Base-by-base conservation (phyloP, 2,797 vertebrate species). In the Characodon lateralis region DNA sequence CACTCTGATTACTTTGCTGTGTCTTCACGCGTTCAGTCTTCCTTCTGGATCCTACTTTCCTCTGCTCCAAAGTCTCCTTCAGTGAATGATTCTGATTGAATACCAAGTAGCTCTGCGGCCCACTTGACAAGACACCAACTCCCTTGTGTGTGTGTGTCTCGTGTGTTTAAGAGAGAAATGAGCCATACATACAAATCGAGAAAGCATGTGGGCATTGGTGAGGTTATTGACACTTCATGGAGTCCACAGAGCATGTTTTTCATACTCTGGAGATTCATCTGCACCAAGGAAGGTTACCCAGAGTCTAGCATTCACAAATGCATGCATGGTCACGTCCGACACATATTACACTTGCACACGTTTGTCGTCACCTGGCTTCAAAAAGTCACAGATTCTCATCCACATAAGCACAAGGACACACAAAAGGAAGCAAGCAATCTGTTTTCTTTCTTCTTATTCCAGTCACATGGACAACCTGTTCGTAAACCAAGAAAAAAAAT, bases 41-140 rank as follows among this genome's bases (percentile, higher is more conserved):
- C 75, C 80, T 76, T 76, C 78, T 74, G 82, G 86, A 81, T 89
- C 76, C 28, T 82, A 84, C 84, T 87, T 77, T 83, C 85, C 73
- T 78, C 78, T 77, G 71, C 83, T 85, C 73, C 72, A 78, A 65
- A 71, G 77, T 78, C 85, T 91, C 85, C 79, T 83, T 87, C 66
- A 20, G 80, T 73, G 72, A 76, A 87, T 79, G 82, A 89, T 91
- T 92, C 87, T 92, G 87, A 89, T 61, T 70, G 94, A 95, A 96
- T 95, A 95, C 90, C 84, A 95, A 95, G 91, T 91, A 95, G 94
- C 92, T 87, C 82, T 81, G 89, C 89, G 78, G 89, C 91, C 92
- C 89, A 92, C 90, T 94, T 94, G 94, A 91, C 89, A 90, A 90
- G 83, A 89, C 89, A 82, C 78, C 69, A 85, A 84, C 83, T 87